Evolutionary conservation across 2,888 invertebrate genomes (phyloP), one percentile per base, ranked within the genome.

Genomic region (Conchocele bisecta): DNA sequence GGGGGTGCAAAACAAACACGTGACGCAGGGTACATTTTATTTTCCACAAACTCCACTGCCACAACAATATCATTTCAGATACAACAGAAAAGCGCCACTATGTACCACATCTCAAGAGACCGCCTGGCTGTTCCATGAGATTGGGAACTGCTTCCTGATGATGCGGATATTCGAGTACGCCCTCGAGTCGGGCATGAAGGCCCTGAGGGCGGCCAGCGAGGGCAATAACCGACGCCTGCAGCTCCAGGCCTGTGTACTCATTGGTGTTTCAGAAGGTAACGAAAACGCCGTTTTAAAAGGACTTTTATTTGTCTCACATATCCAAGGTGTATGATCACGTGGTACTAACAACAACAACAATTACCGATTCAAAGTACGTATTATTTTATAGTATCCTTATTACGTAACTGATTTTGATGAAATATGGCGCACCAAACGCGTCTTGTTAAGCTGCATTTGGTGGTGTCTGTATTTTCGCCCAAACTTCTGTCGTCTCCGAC

Each of bases 121-220:
- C 9, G 71, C 86, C 0, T 80, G 82, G 70, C 59, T 83, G 26
- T 90, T 87, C 68, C 91, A 92, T 70, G 91, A 92, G 81, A 91
- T 92, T 9, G 91, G 91, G 20, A 86, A 91, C 68, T 92, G 92
- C 71, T 89, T 91, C 81, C 80, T 91, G 50, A 88, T 88, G 76
- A 76, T 88, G 58, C 85, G 81, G 33, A 81, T 83, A 26, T 84
- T 78, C 61, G 78, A 80, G 42, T 81, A 83, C 58, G 86, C 89
- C 9, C 64, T 77, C 33, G 86, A 84, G 9, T 82, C 84, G 26
- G 89, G 86, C n/a, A 68, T 82, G 56, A 86, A 87, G 70, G 86
- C 89, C 5, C 56, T 87, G 42, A 79, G 75, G 22, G 79, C 84
- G 24, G 88, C 88, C 7, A 61, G 75, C 28, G 83, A 85, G 42